Evolutionary conservation across 2,888 invertebrate species (phyloP), one percentile per base, ranked within the genome.

Genomic region (Sympetrum striolatum): DNA sequence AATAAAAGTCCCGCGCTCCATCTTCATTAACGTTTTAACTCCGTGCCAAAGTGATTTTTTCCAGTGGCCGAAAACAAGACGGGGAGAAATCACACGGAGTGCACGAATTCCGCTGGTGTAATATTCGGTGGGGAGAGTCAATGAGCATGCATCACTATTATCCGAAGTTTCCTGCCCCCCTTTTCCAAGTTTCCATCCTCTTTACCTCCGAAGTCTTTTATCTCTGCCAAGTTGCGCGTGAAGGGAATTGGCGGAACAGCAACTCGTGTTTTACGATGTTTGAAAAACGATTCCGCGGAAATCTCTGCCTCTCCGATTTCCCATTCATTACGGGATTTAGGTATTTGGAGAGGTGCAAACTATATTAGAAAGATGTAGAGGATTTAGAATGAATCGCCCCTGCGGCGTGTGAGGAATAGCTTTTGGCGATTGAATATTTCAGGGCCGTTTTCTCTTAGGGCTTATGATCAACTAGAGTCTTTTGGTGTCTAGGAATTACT

Each of bases 11-110:
- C 44, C 5, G 58, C 86, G 37, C 86, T 86, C n/a, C 37, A 64
- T 86, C 86, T 86, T 86, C 86, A 86, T 86, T 86, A 86, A 37
- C 35, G 60, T 48, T 60, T 60, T 64, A 86, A 86, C 64, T 86
- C 37, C 60, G 60, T 37, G 60, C 53, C 58, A 18, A 35, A 14
- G 37, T 60, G 86, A 86, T 86, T 86, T 86, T 60, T 37, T 60
- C 37, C 86, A n/a, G 64, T 37, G 37, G 37, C 37, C 60, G 86
- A 37, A 86, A 86, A 60, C 58, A 86, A 86, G 86, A 86, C 86
- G 53, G 58, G 31, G 37, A 31, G 31, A 39, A 60, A 37, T 86
- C 60, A 37, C 14, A 18, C 53, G 53, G 58, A 5, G 82, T 31
- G 81, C 82, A 86, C 64, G 86, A 86, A 86, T 86, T 60, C 86